phyloP scores from a whole-genome alignment of 2,888 invertebrate species.

The Parasteatoda lunata region DNA sequence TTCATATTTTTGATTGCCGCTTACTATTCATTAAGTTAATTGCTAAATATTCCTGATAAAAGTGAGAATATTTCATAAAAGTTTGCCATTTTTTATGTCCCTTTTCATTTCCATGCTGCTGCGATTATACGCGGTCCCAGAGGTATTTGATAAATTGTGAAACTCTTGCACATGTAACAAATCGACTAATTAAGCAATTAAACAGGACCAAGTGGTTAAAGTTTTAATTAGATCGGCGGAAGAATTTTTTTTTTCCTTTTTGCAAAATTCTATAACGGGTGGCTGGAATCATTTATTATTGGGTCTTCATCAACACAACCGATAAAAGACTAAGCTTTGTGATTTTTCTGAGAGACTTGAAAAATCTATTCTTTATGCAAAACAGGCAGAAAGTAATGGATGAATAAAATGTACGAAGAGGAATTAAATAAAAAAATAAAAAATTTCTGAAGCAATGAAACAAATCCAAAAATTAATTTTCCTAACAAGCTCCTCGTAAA shows the following conservation, averaged over 20 bases:
- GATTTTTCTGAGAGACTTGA: conserved; percentile 26
- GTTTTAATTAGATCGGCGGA: conserved; percentile 61
- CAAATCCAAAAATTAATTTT: conserved; percentile 64
- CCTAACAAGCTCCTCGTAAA: conserved; percentile 21
- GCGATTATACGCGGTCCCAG: conserved; percentile 38
- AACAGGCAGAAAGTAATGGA: conserved; percentile 42
- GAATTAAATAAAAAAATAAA: neutral
- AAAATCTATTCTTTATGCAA: conserved; percentile 61
- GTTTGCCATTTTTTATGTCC: conserved; percentile 43
- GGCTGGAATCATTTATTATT: conserved; percentile 60
- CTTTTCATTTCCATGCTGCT: neutral
- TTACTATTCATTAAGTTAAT: conserved; percentile 67
- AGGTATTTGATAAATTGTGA: conserved; percentile 67
- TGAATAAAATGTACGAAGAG: neutral
- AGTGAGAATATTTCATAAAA: conserved; percentile 66
- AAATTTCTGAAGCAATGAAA: conserved; percentile 38
- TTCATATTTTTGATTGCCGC: conserved; percentile 62
- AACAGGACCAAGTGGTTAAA: conserved; percentile 67
- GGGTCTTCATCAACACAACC: conserved; percentile 56
- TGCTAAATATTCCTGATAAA: conserved; percentile 65
- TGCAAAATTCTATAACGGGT: conserved; percentile 17
- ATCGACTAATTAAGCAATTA: conserved; percentile 67
- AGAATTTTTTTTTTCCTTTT: conserved; percentile 24
- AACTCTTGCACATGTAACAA: conserved; percentile 56
- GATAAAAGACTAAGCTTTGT: conserved; percentile 52